Conservation (phyloP, 2,113 vertebrate genomes). For the Myotis davidii region DNA sequence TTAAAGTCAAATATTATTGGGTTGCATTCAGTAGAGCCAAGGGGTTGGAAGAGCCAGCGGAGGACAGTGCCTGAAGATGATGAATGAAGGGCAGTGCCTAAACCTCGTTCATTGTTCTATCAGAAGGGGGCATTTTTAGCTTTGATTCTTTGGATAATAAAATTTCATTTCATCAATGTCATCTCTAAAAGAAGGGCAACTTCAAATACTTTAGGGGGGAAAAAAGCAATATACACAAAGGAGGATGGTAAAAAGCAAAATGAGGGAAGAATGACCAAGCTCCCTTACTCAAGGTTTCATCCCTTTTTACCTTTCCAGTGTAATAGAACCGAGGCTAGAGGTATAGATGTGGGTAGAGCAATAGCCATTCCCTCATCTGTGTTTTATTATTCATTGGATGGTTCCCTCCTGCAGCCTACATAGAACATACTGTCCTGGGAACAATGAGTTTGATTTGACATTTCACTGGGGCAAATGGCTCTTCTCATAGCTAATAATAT, state of each 20-base stretch:
- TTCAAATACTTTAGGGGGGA: conserved; percentile 1
- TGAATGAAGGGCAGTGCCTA: background rate
- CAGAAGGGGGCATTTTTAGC: background rate
- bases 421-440: background rate
- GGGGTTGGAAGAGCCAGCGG: background rate
- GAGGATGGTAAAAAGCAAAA: background rate
- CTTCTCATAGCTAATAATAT: conserved; percentile 6
- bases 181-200: background rate
- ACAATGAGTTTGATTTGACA: background rate
- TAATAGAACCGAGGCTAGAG: background rate
- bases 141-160: background rate
- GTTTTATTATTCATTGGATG: conserved; percentile 22
- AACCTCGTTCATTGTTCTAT: background rate
- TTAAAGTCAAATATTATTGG: conserved; percentile 5
- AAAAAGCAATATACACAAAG: background rate
- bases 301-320: background rate
- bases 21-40: background rate
- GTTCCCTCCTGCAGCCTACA: conserved; percentile 38
- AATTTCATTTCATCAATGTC: background rate
- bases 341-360: background rate
- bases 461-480: conserved; percentile 44
- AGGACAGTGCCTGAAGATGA: background rate
- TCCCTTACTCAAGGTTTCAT: background rate
- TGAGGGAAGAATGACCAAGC: background rate
- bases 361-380: background rate